Base-by-base conservation (phyloP, 1,140 invertebrate genomes). In the Ostrea denselamellosa region DNA sequence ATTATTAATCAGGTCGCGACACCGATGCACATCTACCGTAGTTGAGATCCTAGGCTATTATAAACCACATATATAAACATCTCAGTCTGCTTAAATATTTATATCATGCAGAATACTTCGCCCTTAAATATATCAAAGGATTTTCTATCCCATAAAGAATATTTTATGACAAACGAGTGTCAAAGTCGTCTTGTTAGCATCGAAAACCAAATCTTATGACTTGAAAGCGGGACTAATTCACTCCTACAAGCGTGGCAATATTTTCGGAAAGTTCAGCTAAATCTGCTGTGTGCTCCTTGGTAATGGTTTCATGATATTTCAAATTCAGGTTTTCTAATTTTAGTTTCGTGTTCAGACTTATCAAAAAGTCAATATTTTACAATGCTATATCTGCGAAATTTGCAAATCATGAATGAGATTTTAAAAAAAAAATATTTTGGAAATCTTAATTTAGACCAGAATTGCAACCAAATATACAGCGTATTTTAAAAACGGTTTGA, bases 71-170 rank as follows among this genome's bases (percentile, higher is more conserved):
- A 9, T 28, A 77, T 77, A 77, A 77, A 77, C 68, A 77, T 77
- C 25, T 25, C 68, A 9, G 68, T 22, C 1, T 25, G 28, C 22
- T 77, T 77, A 28, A 77, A 77, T 77, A 77, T 77, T 77, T 77
- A 77, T 77, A 77, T 77, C 68, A 77, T 77, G 68, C 68, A 77
- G 68, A 77, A 28, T 25, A 77, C 25, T 25, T 77, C 68, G 68
- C 68, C 68, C 68, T 77, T 77, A 77, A 77, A 77, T 12, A 77
- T 77, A 77, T 77, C 68, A 77, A 77, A 77, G 68, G 68, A 77
- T 28, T 77, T 77, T 77, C 68, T 22, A 77, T 34, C 12, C 25
- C 68, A 77, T 77, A 77, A 77, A 77, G 28, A 28, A 77, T 77
- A 28, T 34, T 34, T 28, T 25, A 34, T 77, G 68, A 77, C 68